Evolutionary conservation across 1,140 invertebrate species (phyloP).

Genomic region (Bombus impatiens): DNA sequence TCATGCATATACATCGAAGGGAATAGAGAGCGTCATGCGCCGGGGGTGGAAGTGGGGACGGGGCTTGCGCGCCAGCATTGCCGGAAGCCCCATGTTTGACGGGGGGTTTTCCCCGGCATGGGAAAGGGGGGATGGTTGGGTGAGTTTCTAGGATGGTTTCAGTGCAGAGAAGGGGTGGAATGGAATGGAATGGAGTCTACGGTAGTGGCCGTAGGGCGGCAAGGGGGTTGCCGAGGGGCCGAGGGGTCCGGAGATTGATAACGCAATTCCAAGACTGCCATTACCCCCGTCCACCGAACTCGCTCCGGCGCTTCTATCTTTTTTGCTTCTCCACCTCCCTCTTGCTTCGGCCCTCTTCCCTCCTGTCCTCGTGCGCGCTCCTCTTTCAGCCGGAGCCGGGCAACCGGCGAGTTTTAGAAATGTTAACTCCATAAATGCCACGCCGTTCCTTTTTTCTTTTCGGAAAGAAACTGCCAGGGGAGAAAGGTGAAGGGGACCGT

Average conservation of each 20-base stretch:
- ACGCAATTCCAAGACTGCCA: conserved; percentile 83
- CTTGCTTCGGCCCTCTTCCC: conserved; percentile 38
- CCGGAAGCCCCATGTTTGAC: conserved; percentile 78
- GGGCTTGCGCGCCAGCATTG: conserved; percentile 73
- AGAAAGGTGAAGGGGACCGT: conserved; percentile 25
- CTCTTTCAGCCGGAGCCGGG: conserved; percentile 61
- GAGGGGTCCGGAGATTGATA: conserved; percentile 82
- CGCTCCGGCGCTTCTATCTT: conserved; percentile 80
- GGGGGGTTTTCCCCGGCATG: conserved; percentile 57
- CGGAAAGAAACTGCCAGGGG: conserved; percentile 9
- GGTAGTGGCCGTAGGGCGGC: conserved; percentile 71
- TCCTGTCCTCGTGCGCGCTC: conserved; percentile 27
- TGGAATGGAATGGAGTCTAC: conserved; percentile 79
- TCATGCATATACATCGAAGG: conserved; percentile 75
- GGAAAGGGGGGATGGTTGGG: conserved; percentile 58
- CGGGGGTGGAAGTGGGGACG: conserved; percentile 69
- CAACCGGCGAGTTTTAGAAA: conserved; percentile 81
- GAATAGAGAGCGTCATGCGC: conserved; percentile 68
- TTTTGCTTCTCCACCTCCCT: conserved; percentile 73
- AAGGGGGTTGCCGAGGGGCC: conserved; percentile 60
- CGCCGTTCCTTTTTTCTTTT: conserved; percentile 62
- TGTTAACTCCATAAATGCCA: conserved; percentile 82
- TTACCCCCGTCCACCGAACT: conserved; percentile 79
- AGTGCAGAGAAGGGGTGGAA: conserved; percentile 65
- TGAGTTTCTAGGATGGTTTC: conserved; percentile 65